phyloP scores from a whole-genome alignment of 2,113 vertebrate genomes.

The Neopipo cinnamomea region DNA sequence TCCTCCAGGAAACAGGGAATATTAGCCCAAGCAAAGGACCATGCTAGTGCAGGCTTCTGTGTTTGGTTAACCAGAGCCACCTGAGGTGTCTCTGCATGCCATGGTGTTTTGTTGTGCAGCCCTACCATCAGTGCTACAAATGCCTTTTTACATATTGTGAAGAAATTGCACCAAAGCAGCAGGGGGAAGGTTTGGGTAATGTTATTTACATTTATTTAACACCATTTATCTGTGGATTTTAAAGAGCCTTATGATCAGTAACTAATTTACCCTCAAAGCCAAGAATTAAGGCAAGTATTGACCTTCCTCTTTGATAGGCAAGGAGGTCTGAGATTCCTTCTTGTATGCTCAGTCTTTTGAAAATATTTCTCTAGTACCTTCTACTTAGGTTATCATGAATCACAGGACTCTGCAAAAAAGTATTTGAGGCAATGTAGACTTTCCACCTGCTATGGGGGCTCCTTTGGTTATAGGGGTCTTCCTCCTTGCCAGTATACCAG shows the following conservation, averaged over 20 bases:
- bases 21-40: not conserved
- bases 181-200: not conserved
- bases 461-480: not conserved
- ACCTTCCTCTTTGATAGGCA: not conserved
- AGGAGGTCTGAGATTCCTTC: not conserved
- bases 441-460: not conserved
- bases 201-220: not conserved
- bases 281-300: not conserved
- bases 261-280: not conserved
- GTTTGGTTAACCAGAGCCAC: not conserved
- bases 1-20: not conserved
- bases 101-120: not conserved
- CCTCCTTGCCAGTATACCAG: not conserved
- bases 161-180: not conserved
- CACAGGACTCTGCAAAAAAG: not conserved
- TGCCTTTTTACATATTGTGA: not conserved
- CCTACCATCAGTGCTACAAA: not conserved
- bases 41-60: fast-evolving
- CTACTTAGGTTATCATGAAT: not conserved
- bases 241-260: not conserved
- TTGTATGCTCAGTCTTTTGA: not conserved
- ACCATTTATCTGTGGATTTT: not conserved
- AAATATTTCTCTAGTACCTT: not conserved
- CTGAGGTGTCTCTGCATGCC: not conserved
- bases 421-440: not conserved